Conservation (phyloP, 2,797 vertebrate genomes). For the Paramormyrops hopkinsi region DNA sequence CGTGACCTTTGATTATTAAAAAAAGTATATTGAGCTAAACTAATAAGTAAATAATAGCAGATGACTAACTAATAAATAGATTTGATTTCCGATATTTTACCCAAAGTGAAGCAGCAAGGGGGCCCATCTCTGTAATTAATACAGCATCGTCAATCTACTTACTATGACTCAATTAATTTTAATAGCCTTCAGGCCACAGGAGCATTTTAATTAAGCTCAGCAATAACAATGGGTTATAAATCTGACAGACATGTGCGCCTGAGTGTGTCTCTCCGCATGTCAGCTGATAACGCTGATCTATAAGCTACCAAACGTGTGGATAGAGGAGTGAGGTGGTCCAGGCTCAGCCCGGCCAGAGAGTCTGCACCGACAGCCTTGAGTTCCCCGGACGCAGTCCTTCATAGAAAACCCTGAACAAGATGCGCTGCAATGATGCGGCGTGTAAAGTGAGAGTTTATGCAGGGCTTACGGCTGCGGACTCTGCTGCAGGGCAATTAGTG, state of each 20-base stretch:
- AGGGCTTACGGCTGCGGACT: not conserved
- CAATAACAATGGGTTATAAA: slow-evolving; percentile 57
- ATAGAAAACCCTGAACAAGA: not conserved
- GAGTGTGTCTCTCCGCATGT: slow-evolving; percentile 20
- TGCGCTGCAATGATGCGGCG: not conserved
- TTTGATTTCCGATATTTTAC: slow-evolving; percentile 47
- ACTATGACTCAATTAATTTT: slow-evolving; percentile 63
- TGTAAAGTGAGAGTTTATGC: not conserved
- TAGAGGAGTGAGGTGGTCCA: not conserved
- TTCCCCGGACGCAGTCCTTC: not conserved
- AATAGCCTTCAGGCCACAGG: slow-evolving; percentile 47
- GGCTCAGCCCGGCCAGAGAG: not conserved
- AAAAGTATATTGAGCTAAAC: not conserved
- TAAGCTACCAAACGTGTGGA: not conserved
- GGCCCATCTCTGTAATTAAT: slow-evolving; percentile 51
- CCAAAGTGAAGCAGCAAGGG: slow-evolving; percentile 25
- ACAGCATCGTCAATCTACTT: slow-evolving; percentile 52
- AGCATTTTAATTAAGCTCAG: slow-evolving; percentile 69
- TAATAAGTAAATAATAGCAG: not conserved
- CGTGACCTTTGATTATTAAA: not conserved
- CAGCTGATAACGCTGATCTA: not conserved
- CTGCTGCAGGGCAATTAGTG: slow-evolving; percentile 16
- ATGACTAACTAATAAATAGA: slow-evolving; percentile 10
- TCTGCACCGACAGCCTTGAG: not conserved
- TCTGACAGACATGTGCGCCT: slow-evolving; percentile 33